Base-by-base conservation (phyloP, 2,888 invertebrate genomes). In the Aphodius sticticus region DNA sequence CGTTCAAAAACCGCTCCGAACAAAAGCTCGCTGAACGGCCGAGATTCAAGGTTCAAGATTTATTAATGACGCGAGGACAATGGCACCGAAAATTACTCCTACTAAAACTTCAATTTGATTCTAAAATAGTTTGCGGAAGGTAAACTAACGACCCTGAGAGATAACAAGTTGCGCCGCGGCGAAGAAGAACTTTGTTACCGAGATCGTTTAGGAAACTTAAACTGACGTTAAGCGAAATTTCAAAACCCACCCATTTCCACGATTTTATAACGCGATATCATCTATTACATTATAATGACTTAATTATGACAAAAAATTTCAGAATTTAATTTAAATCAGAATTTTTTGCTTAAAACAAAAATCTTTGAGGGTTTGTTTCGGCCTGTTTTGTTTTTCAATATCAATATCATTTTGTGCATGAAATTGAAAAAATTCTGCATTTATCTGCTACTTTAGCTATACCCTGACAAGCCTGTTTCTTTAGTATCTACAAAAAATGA, bases 21-120 rank as follows among this genome's bases (percentile, higher is more conserved):
- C 53, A 53, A 53, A 53, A 53, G 53, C 53, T 53, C 53, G 53
- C 53, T 7, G 53, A 53, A 5, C 53, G 53, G 53, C 12, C 53
- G 53, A 12, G 53, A 53, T 53, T 53, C 53, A 53, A 53, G 7
- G 3, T 12, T 53, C 4, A 53, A 53, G 53, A 53, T 53, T 53
- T 53, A 53, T 53, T 53, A 53, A 53, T 53, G 53, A 53, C 53
- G 53, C 53, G 53, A 53, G 53, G 53, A 53, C 53, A 53, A 53
- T 53, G 53, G 53, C 53, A 53, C 53, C 53, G 53, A 53, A 53
- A 53, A 53, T 53, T 53, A 53, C 53, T 53, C 53, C 53, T 12
- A 12, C 53, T 53, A 53, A 53, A 53, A 53, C 53, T 53, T 53
- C 53, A 53, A 53, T 53, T 53, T 53, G 53, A 53, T 53, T 53